Conservation (phyloP, 2,113 vertebrate genomes). For the Xiphophorus hellerii region DNA sequence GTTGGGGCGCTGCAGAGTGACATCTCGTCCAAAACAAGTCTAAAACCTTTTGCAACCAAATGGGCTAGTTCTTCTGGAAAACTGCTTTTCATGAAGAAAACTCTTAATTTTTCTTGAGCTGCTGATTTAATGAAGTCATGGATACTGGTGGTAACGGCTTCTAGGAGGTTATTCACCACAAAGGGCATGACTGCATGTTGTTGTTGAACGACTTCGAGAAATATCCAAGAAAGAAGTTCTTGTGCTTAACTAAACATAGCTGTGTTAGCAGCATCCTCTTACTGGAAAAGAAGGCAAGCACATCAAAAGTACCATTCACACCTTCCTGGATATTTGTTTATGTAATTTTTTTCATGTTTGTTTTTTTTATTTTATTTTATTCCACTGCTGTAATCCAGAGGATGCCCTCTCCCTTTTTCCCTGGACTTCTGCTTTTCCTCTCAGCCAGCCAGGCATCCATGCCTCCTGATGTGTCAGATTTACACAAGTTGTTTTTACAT, state of each 20-base stretch:
- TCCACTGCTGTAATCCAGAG: conserved; percentile 36
- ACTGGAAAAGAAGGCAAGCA: conserved; percentile 56
- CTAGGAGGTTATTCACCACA: conserved; percentile 27
- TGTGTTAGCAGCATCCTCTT: conserved; percentile 56
- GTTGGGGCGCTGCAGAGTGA: conserved; percentile 9
- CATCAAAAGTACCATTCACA: conserved; percentile 66
- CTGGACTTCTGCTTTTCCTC: conserved; percentile 33
- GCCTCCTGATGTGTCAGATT: conserved; percentile 30
- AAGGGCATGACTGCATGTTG: conserved; percentile 43
- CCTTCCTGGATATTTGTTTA: conserved; percentile 60
- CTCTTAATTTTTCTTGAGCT: conserved; percentile 21
- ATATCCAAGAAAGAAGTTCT: conserved; percentile 58
- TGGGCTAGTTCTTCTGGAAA: conserved; percentile 11
- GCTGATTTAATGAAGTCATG: conserved; percentile 50
- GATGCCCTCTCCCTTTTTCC: conserved; percentile 43
- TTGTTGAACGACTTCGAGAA: conserved; percentile 44
- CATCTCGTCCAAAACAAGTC: conserved; percentile 16
- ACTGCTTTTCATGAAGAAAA: conserved; percentile 8
- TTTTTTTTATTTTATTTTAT: conserved; percentile 15
- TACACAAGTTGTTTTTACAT: conserved; percentile 34
- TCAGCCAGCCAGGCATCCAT: conserved; percentile 11
- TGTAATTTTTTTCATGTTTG: conserved; percentile 34
- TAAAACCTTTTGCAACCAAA: conserved; percentile 18
- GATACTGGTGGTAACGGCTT: conserved; percentile 18
- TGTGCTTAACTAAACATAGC: conserved; percentile 63